phyloP scores from a whole-genome alignment of 2,113 vertebrate genomes.

The Sapayoa aenigma region DNA sequence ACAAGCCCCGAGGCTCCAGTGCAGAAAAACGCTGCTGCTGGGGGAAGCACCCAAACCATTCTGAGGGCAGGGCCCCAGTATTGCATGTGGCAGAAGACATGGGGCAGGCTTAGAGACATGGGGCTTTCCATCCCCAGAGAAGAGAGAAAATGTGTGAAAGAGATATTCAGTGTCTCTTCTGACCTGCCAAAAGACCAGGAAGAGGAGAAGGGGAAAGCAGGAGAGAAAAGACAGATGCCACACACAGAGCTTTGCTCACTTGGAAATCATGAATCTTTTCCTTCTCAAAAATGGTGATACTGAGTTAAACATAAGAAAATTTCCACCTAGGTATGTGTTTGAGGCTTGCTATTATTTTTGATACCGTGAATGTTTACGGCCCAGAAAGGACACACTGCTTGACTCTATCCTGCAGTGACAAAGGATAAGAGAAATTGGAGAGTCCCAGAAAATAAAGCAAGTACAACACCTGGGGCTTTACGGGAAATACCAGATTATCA shows the following conservation, averaged over 20 bases:
- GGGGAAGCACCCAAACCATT: constrained; percentile 25
- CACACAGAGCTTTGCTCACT: background rate
- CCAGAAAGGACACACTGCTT: background rate
- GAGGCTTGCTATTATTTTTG: background rate
- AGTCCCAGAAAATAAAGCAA: background rate
- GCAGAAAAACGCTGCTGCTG: background rate
- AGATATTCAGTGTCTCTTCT: background rate
- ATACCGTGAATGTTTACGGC: background rate
- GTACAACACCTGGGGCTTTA: constrained; percentile 7
- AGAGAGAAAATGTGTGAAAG: background rate
- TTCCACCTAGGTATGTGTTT: background rate
- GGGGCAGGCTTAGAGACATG: background rate
- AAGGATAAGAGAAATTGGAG: background rate
- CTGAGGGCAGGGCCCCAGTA: background rate
- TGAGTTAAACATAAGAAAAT: background rate
- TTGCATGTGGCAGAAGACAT: background rate
- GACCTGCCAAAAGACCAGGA: background rate
- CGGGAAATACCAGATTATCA: constrained; percentile 57
- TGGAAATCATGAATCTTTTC: background rate
- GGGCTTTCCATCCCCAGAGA: background rate
- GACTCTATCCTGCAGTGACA: background rate
- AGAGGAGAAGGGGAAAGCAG: background rate
- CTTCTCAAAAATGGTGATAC: background rate
- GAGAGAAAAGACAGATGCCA: background rate
- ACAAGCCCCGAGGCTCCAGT: constrained; percentile 44